A percentile compares a stretch with the other conserved stretches of the same genome.
phyloP scores from a whole-genome alignment of 2,888 invertebrate species.

The Allophyes oxyacanthae region DNA sequence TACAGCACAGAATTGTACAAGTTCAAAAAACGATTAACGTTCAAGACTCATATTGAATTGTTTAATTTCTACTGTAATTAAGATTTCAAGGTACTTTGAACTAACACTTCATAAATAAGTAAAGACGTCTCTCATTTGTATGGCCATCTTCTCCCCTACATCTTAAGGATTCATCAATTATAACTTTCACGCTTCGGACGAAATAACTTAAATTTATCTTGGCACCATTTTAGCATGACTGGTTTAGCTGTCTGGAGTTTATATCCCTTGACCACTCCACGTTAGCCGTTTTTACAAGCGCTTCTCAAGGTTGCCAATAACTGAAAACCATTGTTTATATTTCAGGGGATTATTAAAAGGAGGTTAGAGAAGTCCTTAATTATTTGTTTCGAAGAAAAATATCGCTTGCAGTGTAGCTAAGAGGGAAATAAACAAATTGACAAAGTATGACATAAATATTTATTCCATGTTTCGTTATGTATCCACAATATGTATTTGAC shows the following conservation, averaged over 20 bases:
- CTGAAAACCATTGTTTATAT: neutral
- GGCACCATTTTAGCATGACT: slow-evolving; percentile 30
- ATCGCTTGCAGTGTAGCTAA: slow-evolving; percentile 4
- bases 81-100: too few species aligned
- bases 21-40: too few species aligned
- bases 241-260: slow-evolving; percentile 20
- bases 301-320: slow-evolving; percentile 2
- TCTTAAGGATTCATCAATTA: slow-evolving; percentile 68
- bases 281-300: slow-evolving; percentile 11
- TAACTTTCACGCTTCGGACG: slow-evolving; percentile 66
- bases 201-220: slow-evolving; percentile 68
- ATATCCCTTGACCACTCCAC: slow-evolving; percentile 16
- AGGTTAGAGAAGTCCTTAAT: neutral
- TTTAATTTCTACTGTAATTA: too few species aligned
- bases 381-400: slow-evolving; percentile 1
- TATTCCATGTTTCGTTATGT: slow-evolving; percentile 15
- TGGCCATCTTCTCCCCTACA: slow-evolving; percentile 25
- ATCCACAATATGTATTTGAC: slow-evolving; percentile 29
- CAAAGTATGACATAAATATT: slow-evolving; percentile 25
- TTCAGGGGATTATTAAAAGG: neutral
- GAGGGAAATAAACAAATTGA: slow-evolving; percentile 23
- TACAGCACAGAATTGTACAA: too few species aligned
- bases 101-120: slow-evolving; percentile 9
- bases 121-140: slow-evolving; percentile 13
- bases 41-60: too few species aligned